These are phyloP conservation scores for Alentia gelatinosa DNA, from an alignment of 2,888 invertebrate species.

Conservation along the genomic window DNA sequence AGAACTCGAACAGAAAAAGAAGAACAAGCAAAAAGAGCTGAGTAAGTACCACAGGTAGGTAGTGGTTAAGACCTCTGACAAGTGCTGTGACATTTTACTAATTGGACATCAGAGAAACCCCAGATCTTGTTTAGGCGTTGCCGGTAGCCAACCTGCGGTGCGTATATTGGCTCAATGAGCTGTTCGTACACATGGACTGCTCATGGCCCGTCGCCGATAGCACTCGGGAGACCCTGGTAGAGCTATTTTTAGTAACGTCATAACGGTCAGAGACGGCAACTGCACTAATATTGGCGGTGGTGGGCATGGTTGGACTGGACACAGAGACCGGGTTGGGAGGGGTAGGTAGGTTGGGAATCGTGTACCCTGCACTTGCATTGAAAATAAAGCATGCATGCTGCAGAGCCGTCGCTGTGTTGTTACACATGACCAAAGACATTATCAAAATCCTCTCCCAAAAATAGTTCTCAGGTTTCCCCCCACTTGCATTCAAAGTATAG, in stretches of 20 bases:
- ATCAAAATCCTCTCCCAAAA: no score
- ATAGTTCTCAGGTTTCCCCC: no score
- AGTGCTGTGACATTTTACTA: background rate
- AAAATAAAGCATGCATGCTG: no score
- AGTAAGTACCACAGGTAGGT: no score
- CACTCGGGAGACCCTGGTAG: background rate
- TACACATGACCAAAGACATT: no score
- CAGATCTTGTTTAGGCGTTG: background rate
- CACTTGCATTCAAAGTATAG: no score
- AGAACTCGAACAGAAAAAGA: background rate
- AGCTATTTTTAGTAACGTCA: background rate
- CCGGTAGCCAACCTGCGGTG: background rate
- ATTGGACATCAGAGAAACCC: background rate
- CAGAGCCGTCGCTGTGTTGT: no score
- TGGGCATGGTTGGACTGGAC: no score
- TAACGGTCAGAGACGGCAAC: background rate
- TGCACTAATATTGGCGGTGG: background rate
- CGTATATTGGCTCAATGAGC: background rate
- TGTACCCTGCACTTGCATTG: no score
- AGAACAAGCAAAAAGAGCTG: background rate
- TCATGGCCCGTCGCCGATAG: no score
- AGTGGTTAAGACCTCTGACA: background rate
- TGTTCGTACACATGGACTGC: background rate
- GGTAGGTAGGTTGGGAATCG: no score
- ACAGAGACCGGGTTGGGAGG: no score